These are phyloP conservation scores for Saxicola maurus DNA, from an alignment of 2,797 vertebrate genomes.

Conservation along the genomic window DNA sequence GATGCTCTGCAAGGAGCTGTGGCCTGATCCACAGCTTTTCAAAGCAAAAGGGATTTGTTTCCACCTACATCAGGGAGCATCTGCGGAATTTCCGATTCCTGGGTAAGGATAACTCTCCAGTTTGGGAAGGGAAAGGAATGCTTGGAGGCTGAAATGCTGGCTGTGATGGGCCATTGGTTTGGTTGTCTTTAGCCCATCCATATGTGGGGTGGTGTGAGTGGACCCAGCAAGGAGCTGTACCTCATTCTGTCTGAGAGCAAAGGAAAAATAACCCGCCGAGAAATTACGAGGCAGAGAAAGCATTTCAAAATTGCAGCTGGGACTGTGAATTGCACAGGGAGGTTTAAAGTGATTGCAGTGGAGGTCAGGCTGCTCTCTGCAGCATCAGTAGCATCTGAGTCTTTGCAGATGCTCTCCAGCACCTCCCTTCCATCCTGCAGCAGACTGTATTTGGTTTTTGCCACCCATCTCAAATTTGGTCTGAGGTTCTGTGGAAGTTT, in stretches of 20 bases:
- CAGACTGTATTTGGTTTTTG: not conserved
- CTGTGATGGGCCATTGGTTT: not conserved
- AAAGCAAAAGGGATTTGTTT: not conserved
- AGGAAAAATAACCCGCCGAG: not conserved
- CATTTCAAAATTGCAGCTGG: not conserved
- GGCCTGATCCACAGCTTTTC: not conserved
- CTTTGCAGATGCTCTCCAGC: not conserved
- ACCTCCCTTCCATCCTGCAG: not conserved
- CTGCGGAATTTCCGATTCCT: not conserved
- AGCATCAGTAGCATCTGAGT: not conserved
- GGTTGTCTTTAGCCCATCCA: not conserved
- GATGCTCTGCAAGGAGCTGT: slow-evolving; percentile 1
- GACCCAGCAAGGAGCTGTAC: not conserved
- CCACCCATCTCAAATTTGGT: not conserved
- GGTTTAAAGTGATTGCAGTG: not conserved
- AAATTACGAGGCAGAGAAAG: not conserved
- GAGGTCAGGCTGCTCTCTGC: not conserved
- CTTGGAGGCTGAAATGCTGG: not conserved
- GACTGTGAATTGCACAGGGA: not conserved
- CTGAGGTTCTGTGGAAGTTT: not conserved
- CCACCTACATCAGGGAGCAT: not conserved
- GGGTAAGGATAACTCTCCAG: not conserved
- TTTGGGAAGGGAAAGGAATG: not conserved
- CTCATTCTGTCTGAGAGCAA: not conserved
- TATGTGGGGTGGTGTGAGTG: not conserved